These are phyloP conservation scores for Amyelois transitella DNA, from an alignment of 1,140 invertebrate genomes.

Conservation along the genomic window DNA sequence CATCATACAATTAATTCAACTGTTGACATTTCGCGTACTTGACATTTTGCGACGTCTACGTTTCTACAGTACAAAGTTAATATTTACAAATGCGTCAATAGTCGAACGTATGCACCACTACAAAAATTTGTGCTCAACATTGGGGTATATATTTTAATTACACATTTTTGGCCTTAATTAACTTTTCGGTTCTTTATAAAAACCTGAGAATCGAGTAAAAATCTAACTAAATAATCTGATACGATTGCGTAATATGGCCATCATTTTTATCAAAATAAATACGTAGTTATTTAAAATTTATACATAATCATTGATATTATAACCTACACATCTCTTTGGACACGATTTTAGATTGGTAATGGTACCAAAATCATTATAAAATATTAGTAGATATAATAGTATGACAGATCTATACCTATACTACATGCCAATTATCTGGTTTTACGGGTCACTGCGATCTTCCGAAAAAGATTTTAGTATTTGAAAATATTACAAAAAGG, in stretches of 20 bases:
- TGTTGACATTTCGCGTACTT: not conserved
- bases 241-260: slow-evolving; percentile 48
- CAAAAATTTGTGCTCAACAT: slow-evolving; percentile 48
- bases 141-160: slow-evolving; percentile 29
- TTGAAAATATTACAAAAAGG: no score
- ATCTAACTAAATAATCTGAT: slow-evolving; percentile 26
- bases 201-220: slow-evolving; percentile 9
- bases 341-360: slow-evolving; percentile 53
- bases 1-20: no score
- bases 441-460: no score
- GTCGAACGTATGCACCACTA: slow-evolving; percentile 27
- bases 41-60: not conserved
- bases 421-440: not conserved
- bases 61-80: not conserved
- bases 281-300: slow-evolving; percentile 31
- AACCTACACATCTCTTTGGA: slow-evolving; percentile 47
- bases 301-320: slow-evolving; percentile 31
- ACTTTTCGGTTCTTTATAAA: slow-evolving; percentile 49
- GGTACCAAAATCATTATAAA: slow-evolving; percentile 37
- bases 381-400: slow-evolving; percentile 19
- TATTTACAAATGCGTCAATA: not conserved
- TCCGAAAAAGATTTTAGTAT: no score
- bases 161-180: slow-evolving; percentile 39
- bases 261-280: slow-evolving; percentile 52
- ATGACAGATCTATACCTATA: slow-evolving; percentile 31